Evolutionary conservation across 2,113 vertebrate genomes (phyloP).

Genomic region (Antechinus flavipes): DNA sequence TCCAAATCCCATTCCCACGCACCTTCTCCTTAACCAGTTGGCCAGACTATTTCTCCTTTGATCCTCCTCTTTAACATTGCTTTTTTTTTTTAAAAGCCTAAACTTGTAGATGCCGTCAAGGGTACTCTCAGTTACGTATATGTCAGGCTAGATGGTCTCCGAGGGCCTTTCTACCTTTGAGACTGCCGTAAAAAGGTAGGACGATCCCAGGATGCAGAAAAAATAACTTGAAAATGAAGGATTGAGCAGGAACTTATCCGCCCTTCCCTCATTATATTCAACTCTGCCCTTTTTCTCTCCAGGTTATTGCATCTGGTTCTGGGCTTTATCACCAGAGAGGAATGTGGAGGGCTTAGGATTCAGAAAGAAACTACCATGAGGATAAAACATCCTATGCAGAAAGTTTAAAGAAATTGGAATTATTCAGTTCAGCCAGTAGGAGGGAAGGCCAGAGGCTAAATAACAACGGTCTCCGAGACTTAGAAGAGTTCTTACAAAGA

Average conservation of each 20-base stretch:
- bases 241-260: neutral
- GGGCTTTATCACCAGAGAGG: neutral
- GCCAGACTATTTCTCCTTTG: neutral
- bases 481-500: neutral
- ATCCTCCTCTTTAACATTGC: neutral
- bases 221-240: neutral
- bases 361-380: constrained; percentile 12
- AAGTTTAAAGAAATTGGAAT: constrained; percentile 25
- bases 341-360: constrained; percentile 12
- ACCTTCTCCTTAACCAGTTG: neutral
- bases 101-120: neutral
- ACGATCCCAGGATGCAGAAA: constrained; percentile 1
- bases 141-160: neutral
- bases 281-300: neutral
- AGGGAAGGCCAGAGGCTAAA: neutral
- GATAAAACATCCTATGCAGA: constrained; percentile 14
- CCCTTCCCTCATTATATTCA: neutral
- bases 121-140: neutral
- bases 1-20: neutral
- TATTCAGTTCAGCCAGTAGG: constrained; percentile 7
- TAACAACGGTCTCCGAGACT: neutral
- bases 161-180: neutral
- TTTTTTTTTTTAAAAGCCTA: neutral
- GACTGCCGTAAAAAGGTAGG: neutral
- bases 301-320: neutral